Evolutionary conservation across 2,888 invertebrate genomes (phyloP).

Genomic region (Hypselothyrea guttata): DNA sequence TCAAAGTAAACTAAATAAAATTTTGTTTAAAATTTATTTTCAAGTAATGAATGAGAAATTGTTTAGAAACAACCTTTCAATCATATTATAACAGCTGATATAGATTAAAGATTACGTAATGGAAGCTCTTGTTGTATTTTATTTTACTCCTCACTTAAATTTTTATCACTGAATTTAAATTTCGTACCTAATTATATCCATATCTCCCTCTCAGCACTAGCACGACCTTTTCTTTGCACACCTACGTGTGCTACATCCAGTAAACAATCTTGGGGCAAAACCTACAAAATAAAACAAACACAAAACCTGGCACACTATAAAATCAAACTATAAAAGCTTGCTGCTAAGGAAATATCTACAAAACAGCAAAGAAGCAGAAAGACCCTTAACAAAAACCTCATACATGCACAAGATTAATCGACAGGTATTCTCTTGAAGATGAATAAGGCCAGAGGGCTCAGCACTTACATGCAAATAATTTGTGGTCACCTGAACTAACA

Average conservation of each 20-base stretch:
- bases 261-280: slow-evolving; percentile 15
- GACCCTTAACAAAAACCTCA: slow-evolving; percentile 20
- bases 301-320: slow-evolving; percentile 37
- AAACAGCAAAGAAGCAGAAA: slow-evolving; percentile 37
- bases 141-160: neutral
- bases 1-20: slow-evolving; percentile 44
- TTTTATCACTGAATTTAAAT: neutral
- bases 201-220: slow-evolving; percentile 21
- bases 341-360: slow-evolving; percentile 44
- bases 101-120: no score
- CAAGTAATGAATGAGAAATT: no score
- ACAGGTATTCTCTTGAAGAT: slow-evolving; percentile 17
- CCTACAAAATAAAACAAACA: slow-evolving; percentile 28
- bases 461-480: slow-evolving; percentile 66
- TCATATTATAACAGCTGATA: no score
- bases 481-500: slow-evolving; percentile 54
- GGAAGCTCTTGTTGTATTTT: no score
- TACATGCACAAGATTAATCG: slow-evolving; percentile 65
- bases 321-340: slow-evolving; percentile 48
- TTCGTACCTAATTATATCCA: neutral
- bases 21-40: no score
- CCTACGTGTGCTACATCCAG: slow-evolving; percentile 11
- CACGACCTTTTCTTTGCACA: neutral
- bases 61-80: no score
- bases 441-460: neutral